phyloP scores from a whole-genome alignment of 2,888 invertebrate genomes.

The Iselma pallidipennis region DNA sequence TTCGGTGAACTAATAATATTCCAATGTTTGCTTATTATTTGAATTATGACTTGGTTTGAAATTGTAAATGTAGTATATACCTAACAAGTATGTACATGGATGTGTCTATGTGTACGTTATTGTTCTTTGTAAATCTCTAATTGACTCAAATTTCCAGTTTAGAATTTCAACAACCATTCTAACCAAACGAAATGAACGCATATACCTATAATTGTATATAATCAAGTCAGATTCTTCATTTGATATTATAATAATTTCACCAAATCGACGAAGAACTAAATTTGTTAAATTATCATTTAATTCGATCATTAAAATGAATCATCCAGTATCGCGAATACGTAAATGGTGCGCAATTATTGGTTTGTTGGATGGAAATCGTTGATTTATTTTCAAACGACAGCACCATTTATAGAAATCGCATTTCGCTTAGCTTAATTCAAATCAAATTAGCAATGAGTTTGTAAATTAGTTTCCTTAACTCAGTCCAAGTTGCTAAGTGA shows the following conservation, averaged over 20 bases:
- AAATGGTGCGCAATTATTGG: conserved; percentile 32
- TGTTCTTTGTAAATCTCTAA: neutral
- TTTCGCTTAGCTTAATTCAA: conserved; percentile 51
- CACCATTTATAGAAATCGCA: conserved; percentile 40
- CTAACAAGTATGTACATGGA: too few relatives aligned
- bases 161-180: neutral
- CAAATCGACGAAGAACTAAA: neutral
- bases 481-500: conserved; percentile 39
- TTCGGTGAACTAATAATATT: neutral
- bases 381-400: conserved; percentile 31
- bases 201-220: too few relatives aligned
- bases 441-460: conserved; percentile 53
- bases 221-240: too few relatives aligned
- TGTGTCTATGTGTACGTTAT: neutral
- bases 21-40: neutral
- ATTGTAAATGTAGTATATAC: too few relatives aligned
- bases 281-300: conserved; percentile 15
- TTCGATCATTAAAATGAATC: conserved; percentile 8
- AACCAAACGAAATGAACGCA: too few relatives aligned
- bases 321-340: conserved; percentile 10
- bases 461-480: conserved; percentile 53
- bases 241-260: too few relatives aligned
- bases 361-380: conserved; percentile 24
- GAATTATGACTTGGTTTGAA: neutral
- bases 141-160: neutral